Percentiles rank a stretch among this genome's conserved stretches.
phyloP scores from a whole-genome alignment of 1,140 invertebrate species.

The Pseudomyrmex flavicornis region DNA sequence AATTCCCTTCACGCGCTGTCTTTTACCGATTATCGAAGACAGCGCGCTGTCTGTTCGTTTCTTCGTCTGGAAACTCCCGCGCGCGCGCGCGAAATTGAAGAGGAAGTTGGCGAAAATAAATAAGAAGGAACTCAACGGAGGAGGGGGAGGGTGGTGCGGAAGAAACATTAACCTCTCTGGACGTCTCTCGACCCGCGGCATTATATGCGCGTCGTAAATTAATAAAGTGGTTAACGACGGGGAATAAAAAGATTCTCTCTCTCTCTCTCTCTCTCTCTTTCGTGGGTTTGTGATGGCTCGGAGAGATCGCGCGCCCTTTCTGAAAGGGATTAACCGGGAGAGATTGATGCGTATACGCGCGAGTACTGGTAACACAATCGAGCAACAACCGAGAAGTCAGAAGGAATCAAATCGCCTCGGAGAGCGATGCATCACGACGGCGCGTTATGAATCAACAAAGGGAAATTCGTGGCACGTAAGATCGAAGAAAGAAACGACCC shows the following conservation, averaged over 20 bases:
- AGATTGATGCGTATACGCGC: slow-evolving; percentile 12
- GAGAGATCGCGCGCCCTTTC: not conserved
- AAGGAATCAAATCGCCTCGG: too few relatives aligned
- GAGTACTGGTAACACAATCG: not conserved
- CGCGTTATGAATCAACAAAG: too few relatives aligned
- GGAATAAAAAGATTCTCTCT: slow-evolving; percentile 68
- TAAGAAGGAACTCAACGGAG: slow-evolving; percentile 21
- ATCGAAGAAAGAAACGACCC: too few relatives aligned
- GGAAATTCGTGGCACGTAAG: too few relatives aligned
- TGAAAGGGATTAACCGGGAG: slow-evolving; percentile 19
- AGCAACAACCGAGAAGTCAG: too few relatives aligned
- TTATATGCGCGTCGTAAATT: slow-evolving; percentile 78
- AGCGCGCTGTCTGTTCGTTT: not conserved
- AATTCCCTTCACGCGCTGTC: not conserved
- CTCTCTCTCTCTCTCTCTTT: slow-evolving; percentile 42
- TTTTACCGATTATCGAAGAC: not conserved
- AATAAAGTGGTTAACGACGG: slow-evolving; percentile 79
- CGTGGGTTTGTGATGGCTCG: slow-evolving; percentile 25
- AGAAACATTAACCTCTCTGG: slow-evolving; percentile 70
- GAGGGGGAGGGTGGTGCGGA: slow-evolving; percentile 47
- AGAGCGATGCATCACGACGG: too few relatives aligned
- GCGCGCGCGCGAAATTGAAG: slow-evolving; percentile 27
- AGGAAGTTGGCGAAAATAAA: slow-evolving; percentile 48
- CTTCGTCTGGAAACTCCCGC: not conserved
- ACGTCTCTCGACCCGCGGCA: slow-evolving; percentile 64